Evolutionary conservation across 2,888 invertebrate genomes (phyloP).

Genomic region (Pseudococcus jackbeardsleyi): DNA sequence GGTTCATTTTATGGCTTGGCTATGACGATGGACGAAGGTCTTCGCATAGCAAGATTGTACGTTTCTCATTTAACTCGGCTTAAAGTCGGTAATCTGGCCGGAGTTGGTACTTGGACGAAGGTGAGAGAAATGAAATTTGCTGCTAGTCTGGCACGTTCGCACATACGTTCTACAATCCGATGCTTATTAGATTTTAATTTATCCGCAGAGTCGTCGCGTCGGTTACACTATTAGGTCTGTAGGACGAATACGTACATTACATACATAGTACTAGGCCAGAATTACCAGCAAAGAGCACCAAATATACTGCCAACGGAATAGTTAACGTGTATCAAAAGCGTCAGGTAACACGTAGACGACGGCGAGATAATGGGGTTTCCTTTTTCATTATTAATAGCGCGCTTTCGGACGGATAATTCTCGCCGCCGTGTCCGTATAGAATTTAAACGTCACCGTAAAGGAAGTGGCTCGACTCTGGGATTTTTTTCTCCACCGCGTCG

Average conservation of each 20-base stretch:
- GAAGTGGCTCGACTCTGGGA: background rate
- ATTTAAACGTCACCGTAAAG: constrained; percentile 23
- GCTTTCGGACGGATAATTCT: constrained; percentile 34
- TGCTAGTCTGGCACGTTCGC: background rate
- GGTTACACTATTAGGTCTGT: background rate
- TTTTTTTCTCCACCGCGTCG: background rate
- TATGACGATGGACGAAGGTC: background rate
- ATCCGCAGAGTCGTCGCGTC: background rate
- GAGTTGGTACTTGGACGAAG: background rate
- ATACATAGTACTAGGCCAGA: background rate
- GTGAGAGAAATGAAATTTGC: constrained; percentile 1
- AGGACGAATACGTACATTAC: background rate
- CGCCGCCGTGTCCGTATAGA: constrained; percentile 23
- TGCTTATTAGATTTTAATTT: constrained; percentile 49
- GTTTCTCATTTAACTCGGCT: constrained; percentile 47
- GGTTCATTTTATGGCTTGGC: background rate
- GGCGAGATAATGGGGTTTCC: constrained; percentile 47
- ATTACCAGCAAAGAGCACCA: background rate
- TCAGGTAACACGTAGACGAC: constrained; percentile 50
- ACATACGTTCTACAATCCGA: background rate
- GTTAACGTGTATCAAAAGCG: constrained; percentile 29
- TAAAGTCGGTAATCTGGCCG: constrained; percentile 29
- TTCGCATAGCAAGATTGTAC: background rate
- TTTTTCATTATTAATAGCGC: constrained; percentile 53
- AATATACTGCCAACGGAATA: background rate